Percentiles rank a stretch among this genome's conserved stretches.
phyloP scores from a whole-genome alignment of 2,113 vertebrate species.

The Paralichthys olivaceus region DNA sequence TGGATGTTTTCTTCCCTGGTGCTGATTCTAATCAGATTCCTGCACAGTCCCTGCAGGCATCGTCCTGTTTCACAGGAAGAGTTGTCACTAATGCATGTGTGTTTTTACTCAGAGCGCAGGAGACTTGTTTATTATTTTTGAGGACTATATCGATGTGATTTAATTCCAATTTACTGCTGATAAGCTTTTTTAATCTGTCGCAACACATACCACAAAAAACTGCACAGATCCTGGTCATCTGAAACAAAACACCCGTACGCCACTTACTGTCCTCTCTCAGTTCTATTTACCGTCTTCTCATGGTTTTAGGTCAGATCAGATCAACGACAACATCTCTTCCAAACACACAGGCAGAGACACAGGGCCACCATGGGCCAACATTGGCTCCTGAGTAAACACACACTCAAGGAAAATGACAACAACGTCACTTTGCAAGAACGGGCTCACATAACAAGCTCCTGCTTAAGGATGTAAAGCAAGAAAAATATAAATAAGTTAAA shows the following conservation, averaged over 20 bases:
- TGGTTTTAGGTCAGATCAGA: background rate
- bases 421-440: background rate
- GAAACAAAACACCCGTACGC: background rate
- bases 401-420: conserved; percentile 28
- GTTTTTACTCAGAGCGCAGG: background rate
- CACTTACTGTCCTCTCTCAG: background rate
- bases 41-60: conserved; percentile 39
- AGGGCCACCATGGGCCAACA: conserved; percentile 24
- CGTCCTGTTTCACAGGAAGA: conserved; percentile 18
- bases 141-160: background rate
- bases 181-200: background rate
- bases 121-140: background rate
- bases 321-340: background rate
- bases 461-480: background rate
- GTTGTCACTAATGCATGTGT: conserved; percentile 15
- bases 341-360: conserved; percentile 24
- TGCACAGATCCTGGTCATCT: background rate
- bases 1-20: conserved; percentile 70
- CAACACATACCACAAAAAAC: background rate
- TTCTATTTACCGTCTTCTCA: background rate
- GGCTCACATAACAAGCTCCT: conserved; percentile 7
- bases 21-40: conserved; percentile 67
- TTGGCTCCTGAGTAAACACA: conserved; percentile 34
- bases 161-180: background rate
- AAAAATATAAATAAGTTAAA: background rate